phyloP scores from a whole-genome alignment of 2,888 invertebrate species.

The Osmoderma eremita region DNA sequence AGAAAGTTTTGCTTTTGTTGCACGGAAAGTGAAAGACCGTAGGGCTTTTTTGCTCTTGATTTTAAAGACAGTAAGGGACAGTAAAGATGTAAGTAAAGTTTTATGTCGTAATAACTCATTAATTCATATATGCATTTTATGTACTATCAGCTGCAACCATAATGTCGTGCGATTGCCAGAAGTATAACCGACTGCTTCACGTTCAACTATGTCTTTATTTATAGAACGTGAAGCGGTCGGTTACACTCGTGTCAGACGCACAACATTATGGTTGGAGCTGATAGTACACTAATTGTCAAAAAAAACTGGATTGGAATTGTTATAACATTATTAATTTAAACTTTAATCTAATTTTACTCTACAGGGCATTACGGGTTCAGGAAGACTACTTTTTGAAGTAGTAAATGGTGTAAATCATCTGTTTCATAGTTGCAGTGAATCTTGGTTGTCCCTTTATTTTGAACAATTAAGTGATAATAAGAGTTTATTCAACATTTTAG shows the following conservation, averaged over 20 bases:
- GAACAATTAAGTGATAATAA: constrained; percentile 68
- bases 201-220: too few relatives aligned
- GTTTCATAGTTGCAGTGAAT: constrained; percentile 85
- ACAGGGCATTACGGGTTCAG: constrained; percentile 82
- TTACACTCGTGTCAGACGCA: too few relatives aligned
- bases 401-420: constrained; percentile 83
- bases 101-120: too few relatives aligned
- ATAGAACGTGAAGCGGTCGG: too few relatives aligned
- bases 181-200: too few relatives aligned
- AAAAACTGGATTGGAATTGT: too few relatives aligned
- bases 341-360: constrained; percentile 51
- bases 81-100: constrained; percentile 72
- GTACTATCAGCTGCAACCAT: too few relatives aligned
- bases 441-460: constrained; percentile 75
- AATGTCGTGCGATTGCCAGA: too few relatives aligned
- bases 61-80: constrained; percentile 72
- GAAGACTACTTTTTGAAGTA: constrained; percentile 88
- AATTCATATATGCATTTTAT: neutral
- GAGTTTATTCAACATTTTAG: constrained; percentile 72
- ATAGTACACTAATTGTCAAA: too few relatives aligned
- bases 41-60: constrained; percentile 77
- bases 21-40: constrained; percentile 86
- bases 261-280: too few relatives aligned
- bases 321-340: too few relatives aligned
- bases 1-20: constrained; percentile 95